Evolutionary conservation across 2,888 invertebrate genomes (phyloP).

Genomic region (Synergus itoensis): DNA sequence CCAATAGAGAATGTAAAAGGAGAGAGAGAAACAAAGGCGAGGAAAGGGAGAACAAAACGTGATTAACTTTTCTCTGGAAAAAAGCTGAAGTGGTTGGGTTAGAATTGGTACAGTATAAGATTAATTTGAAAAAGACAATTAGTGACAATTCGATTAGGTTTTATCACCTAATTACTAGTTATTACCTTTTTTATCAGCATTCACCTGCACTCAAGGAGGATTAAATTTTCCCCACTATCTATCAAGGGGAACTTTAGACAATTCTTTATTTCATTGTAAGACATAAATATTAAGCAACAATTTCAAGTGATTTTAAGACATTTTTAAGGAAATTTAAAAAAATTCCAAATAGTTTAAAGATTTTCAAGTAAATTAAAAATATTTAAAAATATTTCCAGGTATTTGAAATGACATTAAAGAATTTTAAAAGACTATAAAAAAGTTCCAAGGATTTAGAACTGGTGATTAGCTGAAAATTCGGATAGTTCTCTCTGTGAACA

Average conservation of each 20-base stretch:
- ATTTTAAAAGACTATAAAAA: no score
- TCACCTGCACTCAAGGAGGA: neutral
- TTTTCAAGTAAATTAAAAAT: no score
- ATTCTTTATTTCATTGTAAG: no score
- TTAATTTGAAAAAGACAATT: slow-evolving; percentile 8
- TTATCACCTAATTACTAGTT: slow-evolving; percentile 1
- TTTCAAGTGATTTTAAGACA: no score
- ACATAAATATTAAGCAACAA: no score
- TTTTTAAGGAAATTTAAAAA: no score
- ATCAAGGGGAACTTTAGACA: neutral
- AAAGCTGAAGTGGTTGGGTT: neutral
- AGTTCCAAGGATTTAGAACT: neutral
- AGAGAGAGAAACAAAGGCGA: slow-evolving; percentile 4
- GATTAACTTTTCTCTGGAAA: slow-evolving; percentile 20
- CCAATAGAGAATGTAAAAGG: slow-evolving; percentile 18
- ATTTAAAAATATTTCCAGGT: no score
- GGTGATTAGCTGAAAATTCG: slow-evolving; percentile 11
- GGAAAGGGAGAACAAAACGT: slow-evolving; percentile 27
- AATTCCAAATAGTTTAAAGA: no score
- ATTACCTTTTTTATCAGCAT: neutral
- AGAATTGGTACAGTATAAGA: slow-evolving; percentile 3
- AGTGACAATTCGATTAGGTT: slow-evolving; percentile 19
- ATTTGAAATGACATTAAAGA: no score
- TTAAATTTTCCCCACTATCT: neutral
- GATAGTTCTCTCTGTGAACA: slow-evolving; percentile 21